Conservation (phyloP, 92 coral and sea anemone species). For the Actinernus sp. region DNA sequence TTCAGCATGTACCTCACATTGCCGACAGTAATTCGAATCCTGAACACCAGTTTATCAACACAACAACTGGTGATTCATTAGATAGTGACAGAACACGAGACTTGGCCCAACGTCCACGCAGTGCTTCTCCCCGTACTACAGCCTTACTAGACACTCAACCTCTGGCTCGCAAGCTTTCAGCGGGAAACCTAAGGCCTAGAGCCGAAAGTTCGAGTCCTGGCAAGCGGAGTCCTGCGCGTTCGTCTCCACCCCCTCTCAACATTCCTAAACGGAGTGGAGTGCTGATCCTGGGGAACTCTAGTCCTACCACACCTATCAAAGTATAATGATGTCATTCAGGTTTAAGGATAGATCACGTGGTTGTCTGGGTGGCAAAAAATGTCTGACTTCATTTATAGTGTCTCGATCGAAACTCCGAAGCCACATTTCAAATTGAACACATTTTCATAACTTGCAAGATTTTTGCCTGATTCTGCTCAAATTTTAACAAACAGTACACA, state of each 20-base stretch:
- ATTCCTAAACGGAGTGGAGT: constrained; percentile 12
- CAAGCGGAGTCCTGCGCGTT: constrained; percentile 18
- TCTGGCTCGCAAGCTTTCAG: not conserved
- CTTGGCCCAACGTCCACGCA: not conserved
- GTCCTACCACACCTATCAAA: constrained; percentile 22
- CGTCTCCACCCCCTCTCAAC: constrained; percentile 19
- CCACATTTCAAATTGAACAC: too few relatives aligned
- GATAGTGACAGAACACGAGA: not conserved
- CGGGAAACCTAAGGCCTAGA: not conserved
- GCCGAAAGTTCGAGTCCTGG: not conserved
- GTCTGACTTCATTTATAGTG: too few relatives aligned
- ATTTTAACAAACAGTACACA: too few relatives aligned
- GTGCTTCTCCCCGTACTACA: not conserved
- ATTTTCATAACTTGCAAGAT: too few relatives aligned
- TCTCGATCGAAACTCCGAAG: too few relatives aligned
- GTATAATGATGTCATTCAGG: constrained; percentile 11
- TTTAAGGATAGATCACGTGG: too few relatives aligned
- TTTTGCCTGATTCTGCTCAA: too few relatives aligned
- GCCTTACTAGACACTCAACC: not conserved
- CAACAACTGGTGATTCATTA: not conserved
- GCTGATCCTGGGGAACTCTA: constrained; percentile 26
- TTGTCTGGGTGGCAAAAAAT: too few relatives aligned
- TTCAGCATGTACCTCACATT: too few relatives aligned
- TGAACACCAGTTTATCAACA: not conserved
- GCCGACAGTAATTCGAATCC: too few relatives aligned